Conservation (phyloP, 2,888 invertebrate species). For the Sarcophaga rosellei region DNA sequence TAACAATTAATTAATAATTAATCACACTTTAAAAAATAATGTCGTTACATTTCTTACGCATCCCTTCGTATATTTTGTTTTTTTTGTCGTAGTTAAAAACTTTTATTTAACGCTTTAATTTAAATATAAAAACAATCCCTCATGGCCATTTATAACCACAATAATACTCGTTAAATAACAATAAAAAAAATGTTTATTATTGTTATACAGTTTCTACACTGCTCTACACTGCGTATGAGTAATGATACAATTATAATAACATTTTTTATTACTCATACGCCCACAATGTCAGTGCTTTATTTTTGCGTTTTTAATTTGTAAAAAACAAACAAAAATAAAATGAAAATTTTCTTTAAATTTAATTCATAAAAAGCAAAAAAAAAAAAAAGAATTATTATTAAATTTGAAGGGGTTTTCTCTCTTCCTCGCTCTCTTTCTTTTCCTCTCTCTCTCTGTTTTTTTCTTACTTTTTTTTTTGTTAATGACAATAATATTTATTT, state of each 20-base stretch:
- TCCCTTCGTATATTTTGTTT: too few relatives aligned
- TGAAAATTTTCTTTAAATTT: background rate
- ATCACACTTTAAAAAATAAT: too few relatives aligned
- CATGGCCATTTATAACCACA: too few relatives aligned
- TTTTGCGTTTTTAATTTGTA: background rate
- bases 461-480: background rate
- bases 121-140: too few relatives aligned
- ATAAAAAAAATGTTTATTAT: background rate
- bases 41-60: too few relatives aligned
- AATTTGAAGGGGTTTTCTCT: background rate
- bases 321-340: background rate
- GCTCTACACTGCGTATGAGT: constrained; percentile 41
- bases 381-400: constrained; percentile 5
- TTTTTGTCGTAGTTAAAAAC: too few relatives aligned
- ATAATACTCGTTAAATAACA: background rate
- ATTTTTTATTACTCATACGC: constrained; percentile 52
- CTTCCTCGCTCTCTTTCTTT: too few relatives aligned
- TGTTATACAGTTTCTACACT: background rate
- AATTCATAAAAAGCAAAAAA: background rate
- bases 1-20: too few relatives aligned
- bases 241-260: constrained; percentile 23
- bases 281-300: constrained; percentile 14
- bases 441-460: background rate
- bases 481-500: constrained; percentile 35
- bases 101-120: too few relatives aligned